Evolutionary conservation across 2,888 invertebrate genomes (phyloP).

Genomic region (Drosophila longiperda): DNA sequence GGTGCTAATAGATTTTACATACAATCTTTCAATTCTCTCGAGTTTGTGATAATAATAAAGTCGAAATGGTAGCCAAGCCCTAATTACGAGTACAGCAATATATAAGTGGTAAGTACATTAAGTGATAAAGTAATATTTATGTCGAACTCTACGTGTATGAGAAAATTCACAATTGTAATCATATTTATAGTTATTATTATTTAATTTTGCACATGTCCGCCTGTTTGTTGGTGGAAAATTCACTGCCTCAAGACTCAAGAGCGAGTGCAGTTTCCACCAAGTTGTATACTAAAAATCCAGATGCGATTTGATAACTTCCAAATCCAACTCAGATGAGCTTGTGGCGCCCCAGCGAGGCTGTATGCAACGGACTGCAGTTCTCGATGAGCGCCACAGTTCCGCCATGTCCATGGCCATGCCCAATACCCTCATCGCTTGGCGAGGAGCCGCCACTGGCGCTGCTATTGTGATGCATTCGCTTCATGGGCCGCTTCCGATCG

Average conservation of each 20-base stretch:
- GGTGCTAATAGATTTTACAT: conserved; percentile 66
- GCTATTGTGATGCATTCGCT: conserved; percentile 82
- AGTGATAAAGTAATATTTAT: conserved; percentile 4
- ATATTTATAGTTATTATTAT: conserved; percentile 33
- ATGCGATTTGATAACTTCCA: conserved; percentile 1
- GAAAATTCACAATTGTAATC: conserved; percentile 27
- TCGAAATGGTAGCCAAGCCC: conserved; percentile 51
- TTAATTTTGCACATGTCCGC: conserved; percentile 80
- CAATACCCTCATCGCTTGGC: conserved; percentile 51
- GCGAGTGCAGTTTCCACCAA: conserved; percentile 58
- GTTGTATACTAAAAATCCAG: conserved; percentile 37
- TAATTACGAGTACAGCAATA: conserved; percentile 27
- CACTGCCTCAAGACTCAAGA: conserved; percentile 15
- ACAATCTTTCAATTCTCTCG: conserved; percentile 26
- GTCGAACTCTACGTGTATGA: conserved; percentile 23
- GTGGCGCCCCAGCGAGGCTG: conserved; percentile 83
- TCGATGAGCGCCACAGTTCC: conserved; percentile 66
- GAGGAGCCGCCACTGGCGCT: conserved; percentile 50
- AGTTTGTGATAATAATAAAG: conserved; percentile 14
- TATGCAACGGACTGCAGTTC: conserved; percentile 81
- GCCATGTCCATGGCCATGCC: conserved; percentile 17
- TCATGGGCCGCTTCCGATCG: conserved; percentile 84
- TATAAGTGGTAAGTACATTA: conserved; percentile 32
- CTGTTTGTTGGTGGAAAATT: conserved; percentile 38
- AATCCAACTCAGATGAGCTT: conserved; percentile 79